Evolutionary conservation across 1,140 invertebrate species (phyloP), one percentile per base, ranked within the genome.

Genomic region (Calliopsis andreniformis): DNA sequence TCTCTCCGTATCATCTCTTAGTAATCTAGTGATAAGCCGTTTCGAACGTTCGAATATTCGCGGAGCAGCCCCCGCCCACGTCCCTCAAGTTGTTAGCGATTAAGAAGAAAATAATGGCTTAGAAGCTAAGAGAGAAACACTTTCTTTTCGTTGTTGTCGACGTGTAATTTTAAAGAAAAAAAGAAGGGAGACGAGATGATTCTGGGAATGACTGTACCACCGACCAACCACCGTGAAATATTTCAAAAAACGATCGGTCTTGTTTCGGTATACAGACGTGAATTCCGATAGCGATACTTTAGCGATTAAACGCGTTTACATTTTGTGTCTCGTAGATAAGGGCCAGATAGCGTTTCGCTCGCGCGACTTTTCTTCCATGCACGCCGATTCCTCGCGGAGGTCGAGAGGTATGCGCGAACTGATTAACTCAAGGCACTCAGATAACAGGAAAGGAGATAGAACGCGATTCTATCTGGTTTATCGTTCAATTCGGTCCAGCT

Each of bases 11-110:
- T 25, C 7, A 45, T n/a, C 35, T n/a, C 1, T 25, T 75, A 75
- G 71, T 3, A 28, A 35, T 56, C 20, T 49, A 49, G 30, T 10
- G 25, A 1, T n/a, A 42, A 42, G 20, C 30, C 16, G n/a, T 42
- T 55, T 55, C 20, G 2, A 14, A 4, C 25, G 43, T n/a, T 30
- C 47, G 14, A 35, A 51, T 67, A 69, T 76, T 78, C 82, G 16
- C 76, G 83, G 80, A 81, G 81, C 87, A 88, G 86, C 83, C 70
- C 35, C 76, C 55, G 62, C 61, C 56, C 76, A 6, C 14, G 82
- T 88, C 82, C 83, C 30, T 43, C 81, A 69, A 77, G 78, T 88
- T 86, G 70, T 76, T 84, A 87, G 80, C 78, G 30, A 8, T 63
- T 81, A 84, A 84, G 83, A 39, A 64, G 58, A 73, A 80, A 69